A percentile compares a stretch with the other conserved stretches of the same genome.
Evolutionary conservation across 1,140 invertebrate genomes (phyloP).

Genomic region (Cydia splendana): DNA sequence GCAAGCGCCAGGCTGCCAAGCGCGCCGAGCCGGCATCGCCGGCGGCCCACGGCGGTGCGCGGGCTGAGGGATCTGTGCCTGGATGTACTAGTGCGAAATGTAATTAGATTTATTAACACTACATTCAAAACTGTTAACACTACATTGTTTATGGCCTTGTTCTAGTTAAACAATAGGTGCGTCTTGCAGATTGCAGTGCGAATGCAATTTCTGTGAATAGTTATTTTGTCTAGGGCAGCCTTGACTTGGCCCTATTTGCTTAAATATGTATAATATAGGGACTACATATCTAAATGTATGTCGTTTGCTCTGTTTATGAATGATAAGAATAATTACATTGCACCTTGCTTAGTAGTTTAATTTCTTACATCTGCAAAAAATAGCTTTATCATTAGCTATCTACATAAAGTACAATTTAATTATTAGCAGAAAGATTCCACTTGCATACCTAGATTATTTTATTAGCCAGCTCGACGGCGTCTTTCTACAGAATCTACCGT

Average conservation of each 20-base stretch:
- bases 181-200: background rate
- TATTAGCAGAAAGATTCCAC: background rate
- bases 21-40: conserved; percentile 34
- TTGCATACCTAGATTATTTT: background rate
- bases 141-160: background rate
- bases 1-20: conserved; percentile 32
- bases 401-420: background rate
- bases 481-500: background rate
- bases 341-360: no score
- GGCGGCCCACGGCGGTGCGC: conserved; percentile 42
- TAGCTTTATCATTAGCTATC: background rate
- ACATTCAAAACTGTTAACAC: background rate
- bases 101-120: conserved; percentile 37
- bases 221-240: background rate
- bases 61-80: conserved; percentile 57
- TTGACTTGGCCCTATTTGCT: background rate
- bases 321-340: no score
- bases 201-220: background rate
- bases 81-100: conserved; percentile 56
- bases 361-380: background rate
- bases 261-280: no score
- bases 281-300: no score
- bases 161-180: conserved; percentile 15
- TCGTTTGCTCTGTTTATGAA: no score
- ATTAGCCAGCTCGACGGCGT: background rate